Evolutionary conservation across 2,888 invertebrate species (phyloP).

Genomic region (Clistopyga incitator): DNA sequence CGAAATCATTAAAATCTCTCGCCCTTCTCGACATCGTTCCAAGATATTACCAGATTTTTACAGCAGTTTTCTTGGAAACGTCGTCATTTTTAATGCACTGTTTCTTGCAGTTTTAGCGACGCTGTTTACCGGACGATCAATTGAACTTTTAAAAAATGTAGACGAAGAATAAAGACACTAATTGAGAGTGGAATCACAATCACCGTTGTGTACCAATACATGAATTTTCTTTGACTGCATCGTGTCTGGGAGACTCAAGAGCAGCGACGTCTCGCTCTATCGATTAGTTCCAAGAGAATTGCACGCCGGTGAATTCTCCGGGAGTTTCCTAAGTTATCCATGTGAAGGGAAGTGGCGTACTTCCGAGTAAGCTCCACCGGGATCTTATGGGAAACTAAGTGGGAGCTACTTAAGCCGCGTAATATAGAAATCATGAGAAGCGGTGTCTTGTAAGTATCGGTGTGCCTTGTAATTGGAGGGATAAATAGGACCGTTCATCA

Average conservation of each 20-base stretch:
- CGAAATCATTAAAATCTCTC: too few relatives aligned
- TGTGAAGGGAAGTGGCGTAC: constrained; percentile 16
- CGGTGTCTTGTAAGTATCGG: background rate
- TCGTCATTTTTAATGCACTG: too few relatives aligned
- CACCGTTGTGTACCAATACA: background rate
- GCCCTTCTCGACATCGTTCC: too few relatives aligned
- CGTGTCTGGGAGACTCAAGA: constrained; percentile 6
- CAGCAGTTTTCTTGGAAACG: too few relatives aligned
- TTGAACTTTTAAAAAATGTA: too few relatives aligned
- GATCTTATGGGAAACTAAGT: constrained; percentile 26
- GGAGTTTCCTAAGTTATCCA: constrained; percentile 43
- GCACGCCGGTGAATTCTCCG: constrained; percentile 3
- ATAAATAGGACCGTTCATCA: background rate
- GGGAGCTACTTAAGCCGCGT: constrained; percentile 21
- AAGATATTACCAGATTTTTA: too few relatives aligned
- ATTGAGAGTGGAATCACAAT: background rate
- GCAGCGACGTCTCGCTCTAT: constrained; percentile 25
- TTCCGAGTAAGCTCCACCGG: constrained; percentile 26
- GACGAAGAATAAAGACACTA: too few relatives aligned
- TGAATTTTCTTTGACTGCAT: background rate
- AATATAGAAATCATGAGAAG: constrained; percentile 27
- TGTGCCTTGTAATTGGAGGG: constrained; percentile 31
- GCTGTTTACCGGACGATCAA: too few relatives aligned
- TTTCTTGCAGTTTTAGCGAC: too few relatives aligned
- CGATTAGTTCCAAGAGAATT: constrained; percentile 27